phyloP scores from a whole-genome alignment of 1,140 invertebrate species.

The Apocrypta bakeri region DNA sequence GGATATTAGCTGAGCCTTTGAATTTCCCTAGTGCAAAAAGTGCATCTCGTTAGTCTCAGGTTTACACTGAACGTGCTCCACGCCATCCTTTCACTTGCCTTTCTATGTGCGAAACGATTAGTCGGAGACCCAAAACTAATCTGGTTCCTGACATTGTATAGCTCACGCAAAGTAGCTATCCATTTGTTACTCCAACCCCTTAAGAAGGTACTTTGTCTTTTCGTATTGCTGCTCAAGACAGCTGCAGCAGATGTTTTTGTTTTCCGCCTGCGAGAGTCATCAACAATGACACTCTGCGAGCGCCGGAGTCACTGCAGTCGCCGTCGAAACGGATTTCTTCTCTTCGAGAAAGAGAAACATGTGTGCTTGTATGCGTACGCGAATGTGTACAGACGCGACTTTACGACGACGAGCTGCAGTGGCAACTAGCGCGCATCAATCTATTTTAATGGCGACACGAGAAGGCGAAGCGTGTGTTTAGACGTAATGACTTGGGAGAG shows the following conservation, averaged over 20 bases:
- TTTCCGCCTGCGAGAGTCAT: conserved; percentile 13
- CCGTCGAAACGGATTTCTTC: too few species aligned
- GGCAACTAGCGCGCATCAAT: conserved; percentile 24
- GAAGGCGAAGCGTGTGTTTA: conserved; percentile 3
- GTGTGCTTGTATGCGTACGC: not conserved
- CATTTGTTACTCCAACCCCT: conserved; percentile 65
- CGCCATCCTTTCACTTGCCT: conserved; percentile 32
- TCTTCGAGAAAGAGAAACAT: not conserved
- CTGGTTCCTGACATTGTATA: conserved; percentile 45
- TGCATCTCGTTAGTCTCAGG: conserved; percentile 13
- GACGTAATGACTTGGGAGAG: not conserved
- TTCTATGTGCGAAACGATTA: conserved; percentile 60
- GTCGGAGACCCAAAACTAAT: conserved; percentile 54
- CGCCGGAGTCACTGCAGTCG: not conserved
- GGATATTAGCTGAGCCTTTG: too few species aligned
- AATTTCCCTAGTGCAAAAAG: too few species aligned
- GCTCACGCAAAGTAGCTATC: not conserved
- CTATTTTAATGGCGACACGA: conserved; percentile 24
- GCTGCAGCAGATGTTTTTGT: conserved; percentile 41
- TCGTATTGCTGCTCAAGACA: not conserved
- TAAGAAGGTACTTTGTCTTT: conserved; percentile 47
- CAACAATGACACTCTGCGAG: not conserved
- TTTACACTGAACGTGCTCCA: not conserved
- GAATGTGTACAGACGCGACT: not conserved
- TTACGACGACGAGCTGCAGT: not conserved